A percentile compares a stretch with the other conserved stretches of the same genome.
These are phyloP conservation scores for Aphelocoma coerulescens DNA, from an alignment of 2,113 vertebrate genomes.

Conservation along the genomic window DNA sequence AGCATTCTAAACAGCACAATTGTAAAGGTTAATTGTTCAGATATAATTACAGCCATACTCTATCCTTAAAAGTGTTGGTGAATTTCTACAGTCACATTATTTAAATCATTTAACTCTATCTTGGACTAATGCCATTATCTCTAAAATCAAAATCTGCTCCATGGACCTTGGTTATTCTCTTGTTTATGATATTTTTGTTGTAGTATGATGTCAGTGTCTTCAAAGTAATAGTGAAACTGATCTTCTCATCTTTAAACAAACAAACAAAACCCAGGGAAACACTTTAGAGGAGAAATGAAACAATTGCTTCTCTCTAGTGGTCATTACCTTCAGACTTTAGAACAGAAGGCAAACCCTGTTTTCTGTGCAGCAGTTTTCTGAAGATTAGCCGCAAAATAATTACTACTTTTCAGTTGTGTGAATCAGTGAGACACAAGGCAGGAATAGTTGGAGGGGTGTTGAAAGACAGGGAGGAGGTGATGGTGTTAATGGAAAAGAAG, in stretches of 20 bases:
- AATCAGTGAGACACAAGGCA: background rate
- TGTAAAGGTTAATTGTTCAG: conserved; percentile 29
- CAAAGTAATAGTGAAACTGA: background rate
- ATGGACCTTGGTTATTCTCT: background rate
- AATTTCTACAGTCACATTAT: background rate
- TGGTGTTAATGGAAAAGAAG: conserved; percentile 54
- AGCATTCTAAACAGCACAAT: background rate
- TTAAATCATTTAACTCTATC: background rate
- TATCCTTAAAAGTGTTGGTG: background rate
- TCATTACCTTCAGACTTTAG: background rate
- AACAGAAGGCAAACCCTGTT: conserved; percentile 21
- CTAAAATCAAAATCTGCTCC: background rate
- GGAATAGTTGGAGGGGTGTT: background rate
- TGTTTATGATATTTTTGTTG: background rate
- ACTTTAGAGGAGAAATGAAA: background rate
- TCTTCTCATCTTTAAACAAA: background rate
- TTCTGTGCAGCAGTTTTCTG: background rate
- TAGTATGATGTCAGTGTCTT: background rate
- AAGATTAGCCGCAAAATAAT: conserved; percentile 50
- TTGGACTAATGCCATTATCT: background rate
- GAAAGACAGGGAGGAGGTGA: conserved; percentile 22
- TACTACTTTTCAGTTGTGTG: conserved; percentile 16
- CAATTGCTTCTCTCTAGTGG: background rate
- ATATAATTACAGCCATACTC: background rate
- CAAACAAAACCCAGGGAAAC: background rate